Percentiles rank a stretch among this genome's conserved stretches.
Conservation (phyloP, 2,888 invertebrate genomes). For the Caenorhabditis doughertyi region DNA sequence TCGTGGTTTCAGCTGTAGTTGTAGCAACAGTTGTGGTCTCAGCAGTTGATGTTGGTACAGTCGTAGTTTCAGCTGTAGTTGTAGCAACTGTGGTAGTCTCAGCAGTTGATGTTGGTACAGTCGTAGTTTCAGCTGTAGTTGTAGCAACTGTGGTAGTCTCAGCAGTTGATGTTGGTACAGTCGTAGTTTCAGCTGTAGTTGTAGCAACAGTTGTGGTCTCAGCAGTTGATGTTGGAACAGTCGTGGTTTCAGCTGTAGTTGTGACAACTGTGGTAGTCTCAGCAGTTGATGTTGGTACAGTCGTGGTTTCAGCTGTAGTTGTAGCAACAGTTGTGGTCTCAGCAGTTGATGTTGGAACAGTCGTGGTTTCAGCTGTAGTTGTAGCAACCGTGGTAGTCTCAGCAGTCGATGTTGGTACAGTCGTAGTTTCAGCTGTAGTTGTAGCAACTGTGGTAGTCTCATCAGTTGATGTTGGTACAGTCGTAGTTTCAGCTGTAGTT, state of each 20-base stretch:
- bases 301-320: background rate
- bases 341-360: slow-evolving; percentile 1
- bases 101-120: background rate
- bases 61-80: background rate
- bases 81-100: background rate
- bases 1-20: slow-evolving; percentile 5
- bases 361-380: slow-evolving; percentile 12
- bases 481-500: background rate
- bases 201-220: background rate
- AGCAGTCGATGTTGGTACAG: background rate
- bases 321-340: slow-evolving; percentile 8
- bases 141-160: background rate
- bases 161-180: background rate
- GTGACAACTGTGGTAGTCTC: background rate
- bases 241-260: background rate
- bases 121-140: background rate
- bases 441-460: background rate
- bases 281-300: background rate
- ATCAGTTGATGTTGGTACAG: background rate
- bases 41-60: too few relatives aligned
- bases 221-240: background rate
- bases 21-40: too few relatives aligned
- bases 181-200: background rate
- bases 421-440: background rate
- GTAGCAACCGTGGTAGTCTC: background rate